Percentiles rank a stretch among this genome's conserved stretches.
Conservation (phyloP, 2,888 invertebrate genomes). For the Dynastes grantii region DNA sequence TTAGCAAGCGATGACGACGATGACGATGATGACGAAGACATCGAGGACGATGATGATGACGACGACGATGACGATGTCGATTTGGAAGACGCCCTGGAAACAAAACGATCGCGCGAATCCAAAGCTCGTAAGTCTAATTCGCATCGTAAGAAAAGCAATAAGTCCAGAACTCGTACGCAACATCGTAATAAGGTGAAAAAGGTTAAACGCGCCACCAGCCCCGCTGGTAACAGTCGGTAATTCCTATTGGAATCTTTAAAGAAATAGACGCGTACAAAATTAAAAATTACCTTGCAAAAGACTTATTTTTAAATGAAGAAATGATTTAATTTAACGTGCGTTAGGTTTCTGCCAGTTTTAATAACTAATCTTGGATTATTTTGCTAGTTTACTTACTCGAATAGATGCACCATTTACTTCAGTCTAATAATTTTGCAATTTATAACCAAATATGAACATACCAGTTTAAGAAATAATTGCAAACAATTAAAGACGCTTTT, state of each 20-base stretch:
- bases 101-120: constrained; percentile 89
- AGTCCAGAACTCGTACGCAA: constrained; percentile 64
- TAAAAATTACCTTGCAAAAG: neutral
- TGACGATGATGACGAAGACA: constrained; percentile 77
- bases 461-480: too few species aligned
- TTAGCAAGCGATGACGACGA: constrained; percentile 74
- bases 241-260: neutral
- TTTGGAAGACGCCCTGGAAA: constrained; percentile 80
- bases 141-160: constrained; percentile 64
- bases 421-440: too few species aligned
- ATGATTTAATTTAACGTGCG: neutral
- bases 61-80: constrained; percentile 79
- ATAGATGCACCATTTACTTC: too few species aligned
- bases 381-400: too few species aligned
- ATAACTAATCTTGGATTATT: too few species aligned
- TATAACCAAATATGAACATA: too few species aligned
- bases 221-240: constrained; percentile 55
- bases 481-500: too few species aligned
- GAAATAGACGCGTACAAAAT: neutral
- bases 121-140: constrained; percentile 73
- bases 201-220: constrained; percentile 58
- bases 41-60: constrained; percentile 79
- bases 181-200: constrained; percentile 57
- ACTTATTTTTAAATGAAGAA: neutral
- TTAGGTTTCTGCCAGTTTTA: neutral